Percentiles rank a stretch among this genome's conserved stretches.
Evolutionary conservation across 2,888 invertebrate genomes (phyloP).

Genomic region (Pantelozetes paolii): DNA sequence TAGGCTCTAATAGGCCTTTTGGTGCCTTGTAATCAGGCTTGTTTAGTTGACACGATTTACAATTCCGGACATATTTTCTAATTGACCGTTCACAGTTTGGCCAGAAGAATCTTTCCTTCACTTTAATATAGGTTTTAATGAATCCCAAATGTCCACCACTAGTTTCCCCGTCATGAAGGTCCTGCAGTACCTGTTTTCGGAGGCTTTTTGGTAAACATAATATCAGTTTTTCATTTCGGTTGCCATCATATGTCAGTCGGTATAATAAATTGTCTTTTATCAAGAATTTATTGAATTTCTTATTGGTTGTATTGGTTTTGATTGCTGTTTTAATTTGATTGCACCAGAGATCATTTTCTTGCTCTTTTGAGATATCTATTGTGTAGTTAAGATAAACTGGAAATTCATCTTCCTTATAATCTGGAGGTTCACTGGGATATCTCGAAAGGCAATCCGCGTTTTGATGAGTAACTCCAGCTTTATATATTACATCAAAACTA

Average conservation of each 20-base stretch:
- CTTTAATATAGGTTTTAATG: not conserved
- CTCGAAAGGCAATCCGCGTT: conserved; percentile 53
- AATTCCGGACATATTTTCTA: not conserved
- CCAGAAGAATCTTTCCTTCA: not conserved
- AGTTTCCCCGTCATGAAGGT: conserved; percentile 39
- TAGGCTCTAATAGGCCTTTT: conserved; percentile 35
- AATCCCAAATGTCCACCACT: conserved; percentile 42
- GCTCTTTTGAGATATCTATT: not conserved
- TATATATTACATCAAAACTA: conserved; percentile 52
- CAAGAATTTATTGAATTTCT: not conserved
- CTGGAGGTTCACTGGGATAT: conserved; percentile 43
- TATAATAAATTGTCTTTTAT: not conserved
- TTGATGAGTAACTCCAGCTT: conserved; percentile 52
- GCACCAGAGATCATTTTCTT: conserved; percentile 4
- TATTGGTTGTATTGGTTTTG: not conserved
- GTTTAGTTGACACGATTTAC: not conserved
- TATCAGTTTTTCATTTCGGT: not conserved
- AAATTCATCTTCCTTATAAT: not conserved
- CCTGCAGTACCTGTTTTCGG: not conserved
- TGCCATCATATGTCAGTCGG: not conserved
- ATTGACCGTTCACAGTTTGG: not conserved
- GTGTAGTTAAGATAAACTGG: not conserved
- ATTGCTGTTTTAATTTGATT: not conserved
- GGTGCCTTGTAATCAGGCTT: conserved; percentile 30
- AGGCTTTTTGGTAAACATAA: not conserved